Percentiles rank a stretch among this genome's conserved stretches.
These are phyloP conservation scores for Falco novaeseelandiae DNA, from an alignment of 2,797 vertebrate species.

Conservation along the genomic window DNA sequence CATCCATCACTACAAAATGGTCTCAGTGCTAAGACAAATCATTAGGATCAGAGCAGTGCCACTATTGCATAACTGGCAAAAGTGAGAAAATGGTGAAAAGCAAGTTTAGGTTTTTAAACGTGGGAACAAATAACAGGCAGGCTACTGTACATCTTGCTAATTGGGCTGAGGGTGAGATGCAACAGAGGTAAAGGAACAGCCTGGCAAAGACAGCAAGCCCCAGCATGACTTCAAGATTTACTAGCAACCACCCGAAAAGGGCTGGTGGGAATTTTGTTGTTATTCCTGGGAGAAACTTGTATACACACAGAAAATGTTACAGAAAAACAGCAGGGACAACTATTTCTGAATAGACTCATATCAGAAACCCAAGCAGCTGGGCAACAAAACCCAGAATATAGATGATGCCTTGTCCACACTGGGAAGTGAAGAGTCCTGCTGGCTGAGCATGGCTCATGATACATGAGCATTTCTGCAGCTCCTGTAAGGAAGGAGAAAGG, in stretches of 20 bases:
- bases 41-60: background rate
- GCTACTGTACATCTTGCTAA: conserved; percentile 14
- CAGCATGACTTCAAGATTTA: conserved; percentile 13
- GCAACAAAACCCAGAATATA: background rate
- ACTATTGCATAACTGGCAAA: background rate
- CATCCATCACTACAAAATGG: background rate
- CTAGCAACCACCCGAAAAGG: background rate
- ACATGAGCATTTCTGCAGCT: background rate
- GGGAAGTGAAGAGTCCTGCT: background rate
- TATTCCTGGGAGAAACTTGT: background rate
- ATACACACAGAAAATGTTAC: background rate
- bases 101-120: background rate
- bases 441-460: background rate
- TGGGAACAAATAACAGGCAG: background rate
- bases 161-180: conserved; percentile 28
- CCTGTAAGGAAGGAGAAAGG: background rate
- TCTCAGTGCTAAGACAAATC: background rate
- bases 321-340: background rate
- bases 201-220: conserved; percentile 41
- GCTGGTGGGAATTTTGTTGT: background rate
- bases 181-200: conserved; percentile 57
- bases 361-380: background rate
- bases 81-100: background rate
- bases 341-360: background rate
- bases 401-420: background rate